Conservation (phyloP, 2,888 invertebrate species). For the Hirtodrosophila histrioides region DNA sequence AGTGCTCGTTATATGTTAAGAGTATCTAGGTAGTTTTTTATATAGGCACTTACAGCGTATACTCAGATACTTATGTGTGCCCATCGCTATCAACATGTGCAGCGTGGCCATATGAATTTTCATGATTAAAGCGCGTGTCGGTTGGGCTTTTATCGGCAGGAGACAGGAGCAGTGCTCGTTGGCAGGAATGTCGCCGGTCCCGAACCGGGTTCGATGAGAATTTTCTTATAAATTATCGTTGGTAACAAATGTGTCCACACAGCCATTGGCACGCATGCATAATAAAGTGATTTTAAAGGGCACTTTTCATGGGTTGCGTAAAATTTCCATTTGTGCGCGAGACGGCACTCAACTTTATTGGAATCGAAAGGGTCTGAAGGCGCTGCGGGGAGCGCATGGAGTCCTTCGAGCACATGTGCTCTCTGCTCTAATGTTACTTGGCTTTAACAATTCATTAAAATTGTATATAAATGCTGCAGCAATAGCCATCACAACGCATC, state of each 20-base stretch:
- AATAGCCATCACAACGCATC: not conserved
- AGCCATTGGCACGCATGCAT: slow-evolving; percentile 74
- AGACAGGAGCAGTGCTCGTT: slow-evolving; percentile 45
- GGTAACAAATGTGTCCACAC: slow-evolving; percentile 74
- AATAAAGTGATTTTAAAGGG: slow-evolving; percentile 81
- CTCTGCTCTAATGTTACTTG: slow-evolving; percentile 32
- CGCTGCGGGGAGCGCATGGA: too few relatives aligned
- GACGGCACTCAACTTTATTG: slow-evolving; percentile 76
- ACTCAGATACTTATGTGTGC: not conserved
- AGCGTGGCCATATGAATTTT: slow-evolving; percentile 67
- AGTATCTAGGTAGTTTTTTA: not conserved
- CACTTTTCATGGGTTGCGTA: slow-evolving; percentile 61
- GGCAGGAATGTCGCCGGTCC: slow-evolving; percentile 19
- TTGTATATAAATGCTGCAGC: slow-evolving; percentile 42
- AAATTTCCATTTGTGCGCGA: slow-evolving; percentile 70
- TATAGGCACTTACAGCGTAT: too few relatives aligned
- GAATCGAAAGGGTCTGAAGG: slow-evolving; percentile 54
- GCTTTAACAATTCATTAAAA: slow-evolving; percentile 55
- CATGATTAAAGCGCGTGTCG: slow-evolving; percentile 73
- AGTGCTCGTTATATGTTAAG: slow-evolving; percentile 3
- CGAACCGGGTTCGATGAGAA: slow-evolving; percentile 59
- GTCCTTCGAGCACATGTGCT: slow-evolving; percentile 33
- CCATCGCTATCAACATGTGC: slow-evolving; percentile 52
- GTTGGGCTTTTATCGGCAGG: slow-evolving; percentile 58
- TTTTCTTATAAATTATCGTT: slow-evolving; percentile 76